Evolutionary conservation across 2,888 invertebrate species (phyloP), one percentile per base, ranked within the genome.

Genomic region (Lasioglossum vierecki): DNA sequence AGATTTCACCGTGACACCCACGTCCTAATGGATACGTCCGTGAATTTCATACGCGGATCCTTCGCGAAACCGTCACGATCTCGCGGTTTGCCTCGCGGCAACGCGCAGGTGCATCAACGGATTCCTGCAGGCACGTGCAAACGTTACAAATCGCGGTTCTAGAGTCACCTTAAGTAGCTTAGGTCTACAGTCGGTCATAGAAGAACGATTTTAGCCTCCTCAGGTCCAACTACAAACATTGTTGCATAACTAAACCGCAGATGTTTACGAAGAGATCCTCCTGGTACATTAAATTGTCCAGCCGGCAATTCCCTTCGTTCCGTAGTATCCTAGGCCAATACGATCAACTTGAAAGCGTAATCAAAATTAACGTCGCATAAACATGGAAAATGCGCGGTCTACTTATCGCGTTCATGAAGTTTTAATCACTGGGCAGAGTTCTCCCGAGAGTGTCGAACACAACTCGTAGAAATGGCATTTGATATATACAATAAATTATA

Each of bases 11-110:
- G 35, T 53, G 22, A 9, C 74, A 44, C n/a, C 66, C 70, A n/a
- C 15, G 39, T 76, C 68, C 35, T 72, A 78, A 78, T 44, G 60
- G 15, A 46, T 30, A 35, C 44, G 66, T 80, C 76, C 76, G 46
- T 74, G 71, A 57, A 82, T 73, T 53, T 46, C 18, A 57, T 70
- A n/a, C 22, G 11, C 15, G n/a, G 26, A 68, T 30, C 60, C 53
- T 66, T 39, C 76, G 39, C 39, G 15, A 30, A 66, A 66, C 63
- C 63, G 72, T 53, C 73, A 26, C 39, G 57, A 76, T 68, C 30
- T 66, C 60, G 73, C 30, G 60, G 63, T 72, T 82, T 63, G 15
- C 44, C 68, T 53, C 44, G 68, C 26, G n/a, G 46, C 35, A n/a
- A n/a, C 49, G n/a, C 22, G 68, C 53, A 53, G 41, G 30, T 75